phyloP scores from a whole-genome alignment of 2,113 vertebrate genomes.

The Lontra canadensis region DNA sequence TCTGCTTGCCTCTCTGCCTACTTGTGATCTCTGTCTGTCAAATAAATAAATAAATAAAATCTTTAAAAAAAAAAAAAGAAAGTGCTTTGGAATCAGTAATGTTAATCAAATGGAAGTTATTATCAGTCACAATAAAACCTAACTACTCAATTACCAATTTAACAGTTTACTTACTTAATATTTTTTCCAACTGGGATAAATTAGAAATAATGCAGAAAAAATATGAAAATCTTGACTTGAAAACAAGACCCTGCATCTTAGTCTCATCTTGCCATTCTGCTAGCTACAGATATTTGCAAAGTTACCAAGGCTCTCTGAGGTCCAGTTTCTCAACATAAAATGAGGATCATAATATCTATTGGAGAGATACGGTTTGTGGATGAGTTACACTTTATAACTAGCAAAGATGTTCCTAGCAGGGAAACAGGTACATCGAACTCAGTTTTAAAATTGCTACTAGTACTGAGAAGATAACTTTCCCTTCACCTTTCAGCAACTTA shows the following conservation, averaged over 20 bases:
- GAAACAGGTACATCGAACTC: not conserved
- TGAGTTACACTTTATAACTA: not conserved
- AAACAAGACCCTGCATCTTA: not conserved
- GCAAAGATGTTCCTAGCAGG: not conserved
- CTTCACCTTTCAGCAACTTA: not conserved
- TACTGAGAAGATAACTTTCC: not conserved
- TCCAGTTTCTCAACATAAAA: not conserved
- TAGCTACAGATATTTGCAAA: not conserved
- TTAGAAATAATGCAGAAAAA: not conserved
- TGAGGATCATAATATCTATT: not conserved
- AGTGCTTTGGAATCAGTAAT: not conserved
- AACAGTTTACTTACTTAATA: not conserved
- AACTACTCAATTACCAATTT: not conserved
- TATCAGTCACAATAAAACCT: not conserved
- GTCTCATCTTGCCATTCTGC: not conserved
- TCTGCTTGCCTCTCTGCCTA: no score
- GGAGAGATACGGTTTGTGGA: not conserved
- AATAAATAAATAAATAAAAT: no score
- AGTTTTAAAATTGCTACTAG: not conserved
- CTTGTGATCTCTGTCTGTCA: no score
- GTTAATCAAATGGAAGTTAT: not conserved
- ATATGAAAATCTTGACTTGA: not conserved
- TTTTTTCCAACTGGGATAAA: not conserved
- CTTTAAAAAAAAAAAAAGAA: not conserved
- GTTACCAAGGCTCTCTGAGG: not conserved